Evolutionary conservation across 2,888 invertebrate genomes (phyloP).

Genomic region (Lasioglossum zephyrum): DNA sequence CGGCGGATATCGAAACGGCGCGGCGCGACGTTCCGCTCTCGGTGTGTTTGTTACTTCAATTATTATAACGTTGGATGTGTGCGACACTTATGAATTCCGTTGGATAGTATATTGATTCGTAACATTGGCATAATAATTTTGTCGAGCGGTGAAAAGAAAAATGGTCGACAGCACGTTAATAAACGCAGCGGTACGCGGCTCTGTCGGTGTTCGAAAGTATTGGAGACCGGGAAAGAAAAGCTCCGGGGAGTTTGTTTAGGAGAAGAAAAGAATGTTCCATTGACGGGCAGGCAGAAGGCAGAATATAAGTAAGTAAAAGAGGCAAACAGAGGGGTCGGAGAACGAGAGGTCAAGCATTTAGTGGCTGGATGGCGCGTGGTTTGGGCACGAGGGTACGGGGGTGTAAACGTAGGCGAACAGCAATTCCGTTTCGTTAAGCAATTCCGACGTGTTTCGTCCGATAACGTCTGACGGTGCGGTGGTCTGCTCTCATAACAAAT

Average conservation of each 20-base stretch:
- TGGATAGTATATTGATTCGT: neutral
- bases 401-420: conserved; percentile 51
- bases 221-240: neutral
- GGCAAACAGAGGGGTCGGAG: neutral
- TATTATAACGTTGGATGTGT: neutral
- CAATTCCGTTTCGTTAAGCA: conserved; percentile 78
- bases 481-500: conserved; percentile 72
- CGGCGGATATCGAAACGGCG: neutral
- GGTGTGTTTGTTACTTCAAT: neutral
- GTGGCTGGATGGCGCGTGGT: neutral
- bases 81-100: neutral
- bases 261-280: conserved; percentile 13
- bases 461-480: conserved; percentile 68
- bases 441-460: conserved; percentile 73
- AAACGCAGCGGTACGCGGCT: neutral
- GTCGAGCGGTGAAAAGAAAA: neutral
- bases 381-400: conserved; percentile 16
- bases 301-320: conserved; percentile 6
- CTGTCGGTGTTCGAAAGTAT: neutral
- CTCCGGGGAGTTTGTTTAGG: neutral
- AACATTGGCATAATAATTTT: neutral
- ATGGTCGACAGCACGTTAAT: neutral
- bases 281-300: neutral
- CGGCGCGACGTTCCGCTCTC: neutral
- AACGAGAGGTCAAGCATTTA: neutral